Evolutionary conservation across 2,888 invertebrate species (phyloP).

Genomic region (Heteromyza rotundicornis): DNA sequence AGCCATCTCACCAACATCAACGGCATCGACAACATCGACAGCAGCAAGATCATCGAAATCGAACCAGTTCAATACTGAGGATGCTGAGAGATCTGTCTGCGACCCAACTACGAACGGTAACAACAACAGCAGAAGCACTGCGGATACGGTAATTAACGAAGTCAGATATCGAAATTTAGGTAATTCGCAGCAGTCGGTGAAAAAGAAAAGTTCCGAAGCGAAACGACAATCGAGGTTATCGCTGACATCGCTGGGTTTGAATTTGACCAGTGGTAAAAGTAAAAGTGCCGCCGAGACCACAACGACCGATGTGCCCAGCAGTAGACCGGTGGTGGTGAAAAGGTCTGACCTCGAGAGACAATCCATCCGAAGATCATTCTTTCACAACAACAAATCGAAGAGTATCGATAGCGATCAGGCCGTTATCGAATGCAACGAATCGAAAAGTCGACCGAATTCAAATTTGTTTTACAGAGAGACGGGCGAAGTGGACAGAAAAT

Average conservation of each 20-base stretch:
- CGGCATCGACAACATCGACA: background rate
- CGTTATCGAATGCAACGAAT: background rate
- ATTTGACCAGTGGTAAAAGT: conserved; percentile 18
- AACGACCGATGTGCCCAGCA: conserved; percentile 7
- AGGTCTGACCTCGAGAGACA: background rate
- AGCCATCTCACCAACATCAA: no score
- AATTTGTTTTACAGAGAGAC: background rate
- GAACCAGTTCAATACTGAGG: conserved; percentile 18
- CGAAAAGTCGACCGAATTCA: background rate
- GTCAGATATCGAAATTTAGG: conserved; percentile 34
- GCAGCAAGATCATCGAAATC: conserved; percentile 8
- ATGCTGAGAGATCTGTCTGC: conserved; percentile 26
- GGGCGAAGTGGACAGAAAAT: conserved; percentile 29
- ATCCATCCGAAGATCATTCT: conserved; percentile 17
- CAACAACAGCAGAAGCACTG: conserved; percentile 15
- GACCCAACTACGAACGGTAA: conserved; percentile 14
- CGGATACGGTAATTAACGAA: conserved; percentile 38
- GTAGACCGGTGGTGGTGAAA: background rate
- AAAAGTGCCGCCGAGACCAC: conserved; percentile 6
- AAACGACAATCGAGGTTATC: conserved; percentile 50
- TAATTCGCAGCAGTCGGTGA: conserved; percentile 6
- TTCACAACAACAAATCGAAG: conserved; percentile 11
- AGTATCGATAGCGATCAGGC: conserved; percentile 2
- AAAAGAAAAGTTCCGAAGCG: conserved; percentile 32
- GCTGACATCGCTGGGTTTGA: conserved; percentile 37